Conservation (phyloP, 1,140 invertebrate genomes). For the Proales similis region DNA sequence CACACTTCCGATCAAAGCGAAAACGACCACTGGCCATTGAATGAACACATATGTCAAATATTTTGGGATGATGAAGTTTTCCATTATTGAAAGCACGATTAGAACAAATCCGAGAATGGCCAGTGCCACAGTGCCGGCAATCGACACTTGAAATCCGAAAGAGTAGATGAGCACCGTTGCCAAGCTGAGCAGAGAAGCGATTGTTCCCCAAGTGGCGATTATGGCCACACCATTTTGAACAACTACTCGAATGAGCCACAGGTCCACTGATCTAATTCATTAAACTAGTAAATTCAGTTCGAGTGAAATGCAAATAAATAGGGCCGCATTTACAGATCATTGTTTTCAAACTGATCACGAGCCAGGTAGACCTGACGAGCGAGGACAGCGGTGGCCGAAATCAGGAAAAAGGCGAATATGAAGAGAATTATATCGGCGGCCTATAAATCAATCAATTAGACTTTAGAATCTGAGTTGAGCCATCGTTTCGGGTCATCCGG, state of each 20-base stretch:
- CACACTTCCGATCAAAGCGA: constrained; percentile 43
- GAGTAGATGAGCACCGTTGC: constrained; percentile 42
- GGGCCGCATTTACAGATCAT: too few relatives aligned
- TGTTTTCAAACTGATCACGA: too few relatives aligned
- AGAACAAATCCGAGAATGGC: constrained; percentile 39
- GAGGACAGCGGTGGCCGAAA: too few relatives aligned
- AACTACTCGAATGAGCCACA: constrained; percentile 44
- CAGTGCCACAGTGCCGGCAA: constrained; percentile 41
- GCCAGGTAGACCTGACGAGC: too few relatives aligned
- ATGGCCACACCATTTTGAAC: constrained; percentile 48
- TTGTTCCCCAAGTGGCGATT: constrained; percentile 46
- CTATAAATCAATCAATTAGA: too few relatives aligned
- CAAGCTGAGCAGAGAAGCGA: constrained; percentile 46
- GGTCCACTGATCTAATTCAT: constrained; percentile 39
- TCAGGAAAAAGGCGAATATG: too few relatives aligned
- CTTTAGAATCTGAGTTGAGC: too few relatives aligned
- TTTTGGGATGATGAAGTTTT: constrained; percentile 42
- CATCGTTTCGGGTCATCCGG: too few relatives aligned
- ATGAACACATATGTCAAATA: constrained; percentile 45
- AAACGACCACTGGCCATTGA: constrained; percentile 44
- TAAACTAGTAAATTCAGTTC: too few relatives aligned
- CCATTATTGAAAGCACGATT: constrained; percentile 41
- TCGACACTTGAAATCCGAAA: constrained; percentile 17
- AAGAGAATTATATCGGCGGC: too few relatives aligned
- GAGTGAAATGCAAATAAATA: too few relatives aligned